A percentile compares a stretch with the other conserved stretches of the same genome.
Evolutionary conservation across 1,140 invertebrate species (phyloP).

Genomic region (Drosophila suzukii): DNA sequence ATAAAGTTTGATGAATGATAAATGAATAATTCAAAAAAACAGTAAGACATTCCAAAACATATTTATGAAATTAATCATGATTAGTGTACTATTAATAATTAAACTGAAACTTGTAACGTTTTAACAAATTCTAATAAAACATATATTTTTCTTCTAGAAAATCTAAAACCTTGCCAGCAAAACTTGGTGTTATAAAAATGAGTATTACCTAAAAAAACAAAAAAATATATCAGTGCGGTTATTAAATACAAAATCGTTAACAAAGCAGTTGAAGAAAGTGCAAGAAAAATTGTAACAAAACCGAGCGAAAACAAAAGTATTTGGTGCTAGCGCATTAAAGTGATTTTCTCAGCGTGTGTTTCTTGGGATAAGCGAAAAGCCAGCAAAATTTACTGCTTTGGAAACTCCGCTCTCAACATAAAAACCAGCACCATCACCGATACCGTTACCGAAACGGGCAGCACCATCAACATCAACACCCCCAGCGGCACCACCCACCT

Average conservation of each 20-base stretch:
- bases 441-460: conserved; percentile 12
- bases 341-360: conserved; percentile 37
- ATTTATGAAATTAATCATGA: too few species aligned
- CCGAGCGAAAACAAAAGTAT: conserved; percentile 19
- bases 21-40: too few species aligned
- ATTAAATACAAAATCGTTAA: conserved; percentile 15
- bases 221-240: conserved; percentile 26
- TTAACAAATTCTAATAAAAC: neutral
- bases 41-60: too few species aligned
- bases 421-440: conserved; percentile 33
- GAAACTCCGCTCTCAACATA: conserved; percentile 51
- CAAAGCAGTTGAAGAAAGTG: conserved; percentile 21
- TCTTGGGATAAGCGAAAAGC: conserved; percentile 56
- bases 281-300: conserved; percentile 23
- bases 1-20: too few species aligned
- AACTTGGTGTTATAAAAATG: conserved; percentile 45
- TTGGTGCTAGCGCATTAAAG: conserved; percentile 21
- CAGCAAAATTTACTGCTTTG: conserved; percentile 73
- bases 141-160: conserved; percentile 27
- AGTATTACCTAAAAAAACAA: conserved; percentile 38
- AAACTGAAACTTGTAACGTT: neutral
- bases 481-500: conserved; percentile 14
- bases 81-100: too few species aligned
- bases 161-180: conserved; percentile 30
- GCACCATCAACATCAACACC: conserved; percentile 32